phyloP scores from a whole-genome alignment of 2,797 vertebrate genomes.

The Myotis planiceps region DNA sequence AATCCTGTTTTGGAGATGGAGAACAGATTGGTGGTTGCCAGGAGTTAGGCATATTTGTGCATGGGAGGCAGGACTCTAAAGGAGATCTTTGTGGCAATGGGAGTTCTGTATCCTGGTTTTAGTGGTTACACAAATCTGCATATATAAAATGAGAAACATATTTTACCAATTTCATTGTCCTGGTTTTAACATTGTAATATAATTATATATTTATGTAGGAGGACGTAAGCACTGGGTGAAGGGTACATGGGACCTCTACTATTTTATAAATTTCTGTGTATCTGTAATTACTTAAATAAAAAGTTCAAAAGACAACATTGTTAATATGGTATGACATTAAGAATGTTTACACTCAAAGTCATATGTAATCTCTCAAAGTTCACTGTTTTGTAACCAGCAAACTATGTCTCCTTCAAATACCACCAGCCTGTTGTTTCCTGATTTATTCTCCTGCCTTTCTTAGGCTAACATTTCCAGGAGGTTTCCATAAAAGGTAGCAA shows the following conservation, averaged over 20 bases:
- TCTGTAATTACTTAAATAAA: conserved; percentile 23
- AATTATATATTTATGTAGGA: not conserved
- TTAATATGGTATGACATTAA: not conserved
- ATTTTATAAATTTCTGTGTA: not conserved
- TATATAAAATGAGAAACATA: not conserved
- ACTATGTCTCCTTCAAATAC: not conserved
- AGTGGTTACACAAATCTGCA: not conserved
- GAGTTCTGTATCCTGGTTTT: not conserved
- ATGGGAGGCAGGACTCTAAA: not conserved
- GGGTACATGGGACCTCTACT: not conserved
- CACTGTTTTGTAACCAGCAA: not conserved
- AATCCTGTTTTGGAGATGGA: not conserved
- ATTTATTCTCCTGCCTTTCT: not conserved
- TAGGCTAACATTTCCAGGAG: not conserved
- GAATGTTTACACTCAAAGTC: conserved; percentile 8
- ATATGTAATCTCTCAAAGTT: not conserved
- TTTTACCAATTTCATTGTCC: not conserved
- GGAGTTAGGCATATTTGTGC: no score
- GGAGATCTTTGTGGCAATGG: not conserved
- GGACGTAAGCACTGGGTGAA: not conserved
- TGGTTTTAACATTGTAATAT: not conserved
- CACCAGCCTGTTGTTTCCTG: not conserved
- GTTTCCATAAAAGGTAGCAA: conserved; percentile 3
- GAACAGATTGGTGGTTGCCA: not conserved
- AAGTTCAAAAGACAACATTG: not conserved